Base-by-base conservation (phyloP, 2,113 vertebrate genomes). In the Etia nguti region DNA sequence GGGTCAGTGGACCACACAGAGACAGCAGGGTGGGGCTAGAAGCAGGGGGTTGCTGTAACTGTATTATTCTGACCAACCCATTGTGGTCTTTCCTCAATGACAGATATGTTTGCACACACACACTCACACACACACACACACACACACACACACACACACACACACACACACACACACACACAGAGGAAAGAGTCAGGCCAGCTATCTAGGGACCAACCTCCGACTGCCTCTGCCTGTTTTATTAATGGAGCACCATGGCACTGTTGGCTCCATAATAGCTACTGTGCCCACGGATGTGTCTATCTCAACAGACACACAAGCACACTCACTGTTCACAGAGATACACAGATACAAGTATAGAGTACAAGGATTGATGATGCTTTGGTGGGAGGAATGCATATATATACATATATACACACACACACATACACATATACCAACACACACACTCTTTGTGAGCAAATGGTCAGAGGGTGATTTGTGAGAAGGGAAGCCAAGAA, bases 1-100 rank as follows among this genome's bases (percentile, higher is more conserved):
- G 92, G 92, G 89, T 90, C 89, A 92, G 85, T 90, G 87, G 93
- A 94, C 94, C 95, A 94, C 94, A 94, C 88, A 92, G 75, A 87
- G 90, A 85, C 88, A 88, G 56, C 85, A 88, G 90, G 92, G 92
- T 50, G 90, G 83, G 81, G 55, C 89, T 81, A 84, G 87, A 79
- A 83, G 62, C 81, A 85, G 81, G 80, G 80, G 88, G 73, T 90
- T 94, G 81, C 89, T 93, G 89, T 90, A 91, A 89, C 86, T 20
- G 80, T 94, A 89, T 93, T 94, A 92, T 95, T 95, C 87, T 80
- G 88, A 86, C 86, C 84, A 88, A 79, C 70, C 88, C 68, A 85
- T 87, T 94, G 91, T 91, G 92, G 88, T 93, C 88, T 92, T 89
- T 82, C 57, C 80, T 89, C 82, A 94, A 86, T 92, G 93, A 95